Conservation (phyloP, 1,140 invertebrate species). For the Drosophila chauvacae region DNA sequence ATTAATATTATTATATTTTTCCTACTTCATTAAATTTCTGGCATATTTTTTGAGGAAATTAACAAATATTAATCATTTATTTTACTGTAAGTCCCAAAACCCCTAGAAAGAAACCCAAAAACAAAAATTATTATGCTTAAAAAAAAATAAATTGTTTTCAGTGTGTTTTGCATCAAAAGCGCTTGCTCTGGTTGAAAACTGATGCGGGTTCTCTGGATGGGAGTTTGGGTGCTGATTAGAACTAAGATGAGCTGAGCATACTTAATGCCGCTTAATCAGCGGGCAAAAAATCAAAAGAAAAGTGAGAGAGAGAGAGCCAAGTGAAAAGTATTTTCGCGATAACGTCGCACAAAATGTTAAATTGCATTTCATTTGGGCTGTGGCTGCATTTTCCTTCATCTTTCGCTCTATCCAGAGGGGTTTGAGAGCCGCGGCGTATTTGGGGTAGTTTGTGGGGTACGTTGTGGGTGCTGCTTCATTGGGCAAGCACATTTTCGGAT, state of each 20-base stretch:
- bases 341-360: constrained; percentile 66
- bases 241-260: constrained; percentile 26
- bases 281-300: constrained; percentile 24
- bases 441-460: constrained; percentile 16
- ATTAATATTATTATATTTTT: too few species aligned
- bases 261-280: constrained; percentile 44
- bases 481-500: constrained; percentile 52
- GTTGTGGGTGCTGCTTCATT: constrained; percentile 60
- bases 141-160: background rate
- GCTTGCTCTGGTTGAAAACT: constrained; percentile 7
- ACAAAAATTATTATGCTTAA: too few species aligned
- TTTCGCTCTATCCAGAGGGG: constrained; percentile 1
- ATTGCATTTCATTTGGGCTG: constrained; percentile 64
- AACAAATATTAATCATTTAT: too few species aligned
- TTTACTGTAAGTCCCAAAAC: too few species aligned
- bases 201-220: constrained; percentile 28
- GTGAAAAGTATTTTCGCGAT: constrained; percentile 38
- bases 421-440: background rate
- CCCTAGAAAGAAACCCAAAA: too few species aligned
- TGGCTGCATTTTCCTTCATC: constrained; percentile 42
- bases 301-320: background rate
- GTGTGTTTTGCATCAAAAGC: constrained; percentile 34
- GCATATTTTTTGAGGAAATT: too few species aligned
- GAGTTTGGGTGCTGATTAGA: constrained; percentile 9
- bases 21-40: too few species aligned